Evolutionary conservation across 2,888 invertebrate species (phyloP).

Genomic region (Chrysina gloriosa): DNA sequence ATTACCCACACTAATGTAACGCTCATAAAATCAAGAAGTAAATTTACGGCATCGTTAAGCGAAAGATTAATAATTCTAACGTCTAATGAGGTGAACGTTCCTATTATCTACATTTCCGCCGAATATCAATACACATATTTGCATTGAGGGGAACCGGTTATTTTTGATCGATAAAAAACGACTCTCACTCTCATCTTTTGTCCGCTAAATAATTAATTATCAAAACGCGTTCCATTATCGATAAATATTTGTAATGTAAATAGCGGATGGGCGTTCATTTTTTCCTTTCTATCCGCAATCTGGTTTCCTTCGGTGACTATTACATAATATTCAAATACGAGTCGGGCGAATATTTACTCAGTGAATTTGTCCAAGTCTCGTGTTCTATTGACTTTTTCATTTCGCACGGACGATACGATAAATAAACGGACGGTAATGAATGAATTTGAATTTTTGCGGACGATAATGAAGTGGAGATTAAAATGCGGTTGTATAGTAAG

Average conservation of each 20-base stretch:
- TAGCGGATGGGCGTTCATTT: too few species aligned
- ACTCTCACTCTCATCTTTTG: neutral
- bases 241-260: neutral
- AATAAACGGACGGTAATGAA: neutral
- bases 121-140: neutral
- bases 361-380: neutral
- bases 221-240: neutral
- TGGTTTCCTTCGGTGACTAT: neutral
- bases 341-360: neutral
- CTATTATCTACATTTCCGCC: neutral
- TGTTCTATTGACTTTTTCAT: neutral
- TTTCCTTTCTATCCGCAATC: too few species aligned
- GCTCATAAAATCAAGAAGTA: too few species aligned
- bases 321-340: neutral
- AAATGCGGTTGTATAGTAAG: too few species aligned
- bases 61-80: too few species aligned
- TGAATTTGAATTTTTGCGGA: neutral
- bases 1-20: neutral
- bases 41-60: too few species aligned
- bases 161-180: too few species aligned
- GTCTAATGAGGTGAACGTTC: neutral
- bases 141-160: too few species aligned
- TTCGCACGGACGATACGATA: neutral
- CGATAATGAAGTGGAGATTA: too few species aligned
- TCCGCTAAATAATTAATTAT: neutral